phyloP scores from a whole-genome alignment of 2,797 vertebrate species.

The Phalloptychus januarius region DNA sequence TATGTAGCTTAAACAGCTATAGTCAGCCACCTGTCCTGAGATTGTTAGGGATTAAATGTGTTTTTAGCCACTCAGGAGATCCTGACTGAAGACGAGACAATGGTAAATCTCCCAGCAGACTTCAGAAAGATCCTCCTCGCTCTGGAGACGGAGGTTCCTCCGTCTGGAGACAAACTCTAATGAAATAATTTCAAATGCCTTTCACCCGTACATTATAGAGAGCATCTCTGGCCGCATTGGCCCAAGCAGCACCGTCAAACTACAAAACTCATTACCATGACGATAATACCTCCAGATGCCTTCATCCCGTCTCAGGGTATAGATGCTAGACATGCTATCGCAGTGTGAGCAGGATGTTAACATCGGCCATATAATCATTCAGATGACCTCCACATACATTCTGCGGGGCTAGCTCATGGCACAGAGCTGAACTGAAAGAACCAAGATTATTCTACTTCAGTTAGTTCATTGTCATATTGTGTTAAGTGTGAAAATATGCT shows the following conservation, averaged over 20 bases:
- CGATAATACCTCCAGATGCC: background rate
- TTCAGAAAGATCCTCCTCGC: too few species aligned
- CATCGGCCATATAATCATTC: constrained; percentile 20
- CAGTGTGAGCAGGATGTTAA: constrained; percentile 12
- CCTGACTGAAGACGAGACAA: too few species aligned
- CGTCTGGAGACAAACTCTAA: background rate
- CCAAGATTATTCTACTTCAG: constrained; percentile 39
- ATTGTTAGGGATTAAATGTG: too few species aligned
- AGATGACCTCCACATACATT: constrained; percentile 23
- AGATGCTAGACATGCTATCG: background rate
- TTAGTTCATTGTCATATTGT: constrained; percentile 21
- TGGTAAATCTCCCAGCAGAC: too few species aligned
- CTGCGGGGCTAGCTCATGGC: constrained; percentile 7
- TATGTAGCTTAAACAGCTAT: too few species aligned
- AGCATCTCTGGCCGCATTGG: background rate
- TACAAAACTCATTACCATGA: background rate
- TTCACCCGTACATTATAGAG: constrained; percentile 17
- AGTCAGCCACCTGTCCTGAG: too few species aligned
- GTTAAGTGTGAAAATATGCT: constrained; percentile 27
- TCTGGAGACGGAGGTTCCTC: too few species aligned
- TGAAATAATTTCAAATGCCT: constrained; percentile 27
- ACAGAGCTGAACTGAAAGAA: constrained; percentile 5
- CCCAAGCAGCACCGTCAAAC: constrained; percentile 1
- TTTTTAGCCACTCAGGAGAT: too few species aligned
- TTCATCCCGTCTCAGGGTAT: constrained; percentile 1